Conservation (phyloP, 1,140 invertebrate species). For the Achroia grisella region DNA sequence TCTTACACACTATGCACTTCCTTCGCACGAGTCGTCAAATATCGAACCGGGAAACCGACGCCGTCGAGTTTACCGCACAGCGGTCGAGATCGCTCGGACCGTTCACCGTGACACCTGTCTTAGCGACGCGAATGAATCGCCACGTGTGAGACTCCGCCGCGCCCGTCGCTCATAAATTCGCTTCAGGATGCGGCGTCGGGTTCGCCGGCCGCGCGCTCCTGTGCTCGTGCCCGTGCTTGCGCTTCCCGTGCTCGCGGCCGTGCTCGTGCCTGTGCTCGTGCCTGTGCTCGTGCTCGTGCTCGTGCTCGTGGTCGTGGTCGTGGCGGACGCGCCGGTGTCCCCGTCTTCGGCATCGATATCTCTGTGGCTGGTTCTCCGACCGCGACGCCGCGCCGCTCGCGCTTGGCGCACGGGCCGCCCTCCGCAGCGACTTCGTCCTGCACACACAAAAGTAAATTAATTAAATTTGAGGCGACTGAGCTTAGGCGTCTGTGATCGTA, state of each 20-base stretch:
- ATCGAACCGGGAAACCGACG: too few relatives aligned
- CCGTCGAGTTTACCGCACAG: too few relatives aligned
- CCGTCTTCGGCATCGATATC: too few relatives aligned
- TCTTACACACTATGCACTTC: too few relatives aligned
- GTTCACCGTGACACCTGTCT: too few relatives aligned
- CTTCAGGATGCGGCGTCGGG: constrained; percentile 44
- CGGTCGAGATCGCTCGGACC: too few relatives aligned
- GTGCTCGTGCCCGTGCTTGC: constrained; percentile 34
- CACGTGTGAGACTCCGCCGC: not conserved
- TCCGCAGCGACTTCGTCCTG: not conserved
- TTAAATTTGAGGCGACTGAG: too few relatives aligned
- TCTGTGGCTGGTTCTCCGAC: too few relatives aligned
- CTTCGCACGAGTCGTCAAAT: too few relatives aligned
- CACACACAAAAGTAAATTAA: too few relatives aligned
- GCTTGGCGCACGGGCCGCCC: constrained; percentile 30
- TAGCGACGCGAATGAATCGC: too few relatives aligned
- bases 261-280: constrained; percentile 5
- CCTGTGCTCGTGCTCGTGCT: not conserved
- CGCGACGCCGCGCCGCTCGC: constrained; percentile 29
- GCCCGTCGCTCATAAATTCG: constrained; percentile 40
- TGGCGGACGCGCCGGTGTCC: constrained; percentile 1
- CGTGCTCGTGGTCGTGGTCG: constrained; percentile 13
- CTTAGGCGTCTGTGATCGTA: too few relatives aligned
- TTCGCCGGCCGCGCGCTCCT: constrained; percentile 24
- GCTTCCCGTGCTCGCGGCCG: constrained; percentile 38